phyloP scores from a whole-genome alignment of 2,797 vertebrate species.

The Podarcis siculus region DNA sequence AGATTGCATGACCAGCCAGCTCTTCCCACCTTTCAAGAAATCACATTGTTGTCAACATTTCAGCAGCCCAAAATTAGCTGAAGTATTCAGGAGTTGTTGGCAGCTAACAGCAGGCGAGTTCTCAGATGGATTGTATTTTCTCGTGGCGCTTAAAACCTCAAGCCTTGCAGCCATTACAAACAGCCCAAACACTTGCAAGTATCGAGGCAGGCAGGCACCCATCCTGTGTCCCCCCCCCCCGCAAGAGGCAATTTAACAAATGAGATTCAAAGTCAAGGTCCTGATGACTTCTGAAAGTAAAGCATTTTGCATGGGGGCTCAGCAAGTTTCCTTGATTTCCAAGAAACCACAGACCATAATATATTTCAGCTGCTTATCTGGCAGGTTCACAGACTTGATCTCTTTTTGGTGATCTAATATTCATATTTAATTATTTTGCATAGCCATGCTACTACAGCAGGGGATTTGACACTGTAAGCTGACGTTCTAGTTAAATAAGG shows the following conservation, averaged over 20 bases:
- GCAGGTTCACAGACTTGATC: neutral
- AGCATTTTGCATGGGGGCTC: neutral
- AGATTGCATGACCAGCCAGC: slow-evolving; percentile 80
- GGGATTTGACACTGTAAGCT: neutral
- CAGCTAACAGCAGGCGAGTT: slow-evolving; percentile 75
- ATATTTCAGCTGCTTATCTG: too few species aligned
- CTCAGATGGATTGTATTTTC: slow-evolving; percentile 73
- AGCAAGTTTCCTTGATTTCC: neutral
- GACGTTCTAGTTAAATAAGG: neutral
- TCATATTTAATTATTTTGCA: neutral
- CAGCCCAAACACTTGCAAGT: neutral
- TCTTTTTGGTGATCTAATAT: rapidly evolving
- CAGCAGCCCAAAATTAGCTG: slow-evolving; percentile 80
- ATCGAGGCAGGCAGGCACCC: neutral
- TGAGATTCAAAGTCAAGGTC: neutral
- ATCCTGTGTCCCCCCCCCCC: neutral
- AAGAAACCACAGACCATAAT: neutral
- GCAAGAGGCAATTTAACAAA: neutral
- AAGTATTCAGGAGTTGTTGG: slow-evolving; percentile 85
- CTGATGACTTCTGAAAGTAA: neutral
- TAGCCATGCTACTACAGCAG: neutral
- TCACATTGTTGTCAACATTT: slow-evolving; percentile 84
- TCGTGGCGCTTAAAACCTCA: slow-evolving; percentile 40
- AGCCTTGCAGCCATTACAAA: neutral
- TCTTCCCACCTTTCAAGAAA: slow-evolving; percentile 86